Evolutionary conservation across 2,888 invertebrate genomes (phyloP), one percentile per base, ranked within the genome.

Genomic region (Ashinkailepas kermadecensis): DNA sequence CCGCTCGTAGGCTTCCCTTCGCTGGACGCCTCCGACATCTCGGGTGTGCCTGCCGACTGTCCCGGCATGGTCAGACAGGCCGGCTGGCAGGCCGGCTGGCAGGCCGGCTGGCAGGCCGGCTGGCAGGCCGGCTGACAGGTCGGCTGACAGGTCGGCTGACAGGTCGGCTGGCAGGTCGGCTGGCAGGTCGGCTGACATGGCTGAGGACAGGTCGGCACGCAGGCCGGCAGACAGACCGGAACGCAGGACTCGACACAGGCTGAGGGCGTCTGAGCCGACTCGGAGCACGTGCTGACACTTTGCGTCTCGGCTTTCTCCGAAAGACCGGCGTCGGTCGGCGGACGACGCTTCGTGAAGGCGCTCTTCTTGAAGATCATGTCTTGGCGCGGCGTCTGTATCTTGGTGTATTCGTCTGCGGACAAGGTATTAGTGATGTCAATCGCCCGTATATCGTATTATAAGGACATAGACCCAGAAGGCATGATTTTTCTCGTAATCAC

Each of bases 321-420:
- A n/a, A 81, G 82, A n/a, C 84, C 79, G 84, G 84, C 81, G 84
- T 84, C 79, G 83, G 83, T 82, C 83, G 84, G 78, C 67, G 64
- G 70, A 54, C 82, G 83, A 82, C 82, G 82, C 83, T 84, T 83
- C 84, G 84, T 84, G 74, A 92, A 87, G 87, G 92, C 92, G 83
- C 92, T 91, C 87, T 92, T 92, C 87, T 92, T 92, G 87, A 92
- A 92, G 85, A 92, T 88, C 84, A 92, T 90, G 87, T 92, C 92
- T 87, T 92, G 92, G 84, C 92, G 88, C 58, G 92, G 92, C 70
- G 92, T 92, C 82, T 91, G 91, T 86, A 92, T 92, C 86, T 91
- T 89, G 85, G 92, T 92, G 87, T 92, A 92, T 88, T 92, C 92
- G 86, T 91, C 91, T 91, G 88, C 15, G 87, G 87, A 84, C 39